Evolutionary conservation across 1,140 invertebrate genomes (phyloP).

Genomic region (Scaptomyza montana): DNA sequence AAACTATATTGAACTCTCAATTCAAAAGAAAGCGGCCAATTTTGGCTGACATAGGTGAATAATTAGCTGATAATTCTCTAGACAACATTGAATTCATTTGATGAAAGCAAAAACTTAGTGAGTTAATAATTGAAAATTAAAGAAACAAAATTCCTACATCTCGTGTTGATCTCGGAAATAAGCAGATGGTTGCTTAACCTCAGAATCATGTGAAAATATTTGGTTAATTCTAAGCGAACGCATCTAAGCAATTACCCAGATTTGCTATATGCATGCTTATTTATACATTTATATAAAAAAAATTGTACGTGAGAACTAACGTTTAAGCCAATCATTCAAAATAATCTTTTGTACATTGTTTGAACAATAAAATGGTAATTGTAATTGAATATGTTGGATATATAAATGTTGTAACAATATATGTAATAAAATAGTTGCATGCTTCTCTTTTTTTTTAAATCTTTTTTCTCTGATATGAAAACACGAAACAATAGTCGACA

Average conservation of each 20-base stretch:
- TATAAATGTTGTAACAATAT: background rate
- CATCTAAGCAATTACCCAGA: conserved; percentile 15
- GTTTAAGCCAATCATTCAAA: conserved; percentile 2
- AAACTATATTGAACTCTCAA: background rate
- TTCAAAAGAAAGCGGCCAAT: background rate
- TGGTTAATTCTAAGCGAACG: conserved; percentile 1
- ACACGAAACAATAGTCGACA: background rate
- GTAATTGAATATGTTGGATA: conserved; percentile 16
- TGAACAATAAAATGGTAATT: conserved; percentile 15
- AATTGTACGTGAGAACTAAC: conserved; percentile 18
- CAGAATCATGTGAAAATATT: conserved; percentile 20
- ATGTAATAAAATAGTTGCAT: background rate
- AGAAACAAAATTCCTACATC: no score
- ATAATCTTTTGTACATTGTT: conserved; percentile 7
- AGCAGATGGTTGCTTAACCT: no score
- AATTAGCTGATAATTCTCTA: background rate
- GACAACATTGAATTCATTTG: background rate
- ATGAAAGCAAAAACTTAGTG: background rate
- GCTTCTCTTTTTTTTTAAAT: background rate
- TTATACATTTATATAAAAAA: background rate
- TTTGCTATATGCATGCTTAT: background rate
- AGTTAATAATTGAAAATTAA: no score
- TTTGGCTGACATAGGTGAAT: no score
- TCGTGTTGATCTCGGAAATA: no score
- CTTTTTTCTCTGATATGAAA: background rate